Evolutionary conservation across 2,797 vertebrate genomes (phyloP).

Genomic region (Pelodytes ibericus): DNA sequence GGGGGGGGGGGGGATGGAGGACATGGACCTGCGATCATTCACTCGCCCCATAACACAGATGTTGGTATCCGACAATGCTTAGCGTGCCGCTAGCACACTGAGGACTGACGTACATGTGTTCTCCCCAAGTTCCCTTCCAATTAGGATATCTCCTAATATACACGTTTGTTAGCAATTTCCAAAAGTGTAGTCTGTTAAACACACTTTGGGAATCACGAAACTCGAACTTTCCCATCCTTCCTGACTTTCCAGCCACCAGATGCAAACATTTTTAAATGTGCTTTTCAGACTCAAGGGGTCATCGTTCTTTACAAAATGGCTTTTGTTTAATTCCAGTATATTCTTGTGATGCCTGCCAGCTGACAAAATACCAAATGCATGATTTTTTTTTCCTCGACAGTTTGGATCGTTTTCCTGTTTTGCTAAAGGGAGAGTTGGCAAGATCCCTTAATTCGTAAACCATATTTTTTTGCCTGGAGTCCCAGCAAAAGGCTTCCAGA

Average conservation of each 20-base stretch:
- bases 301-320: conserved; percentile 39
- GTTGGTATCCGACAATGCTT: too few species aligned
- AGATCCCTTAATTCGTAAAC: conserved; percentile 45
- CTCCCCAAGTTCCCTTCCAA: too few species aligned
- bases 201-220: background rate
- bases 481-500: conserved; percentile 30
- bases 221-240: background rate
- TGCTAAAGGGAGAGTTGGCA: conserved; percentile 49
- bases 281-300: conserved; percentile 49
- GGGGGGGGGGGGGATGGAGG: too few species aligned
- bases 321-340: conserved; percentile 37
- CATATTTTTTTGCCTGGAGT: conserved; percentile 53
- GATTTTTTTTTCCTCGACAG: conserved; percentile 56
- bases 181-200: background rate
- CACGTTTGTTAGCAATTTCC: too few species aligned
- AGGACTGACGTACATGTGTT: too few species aligned
- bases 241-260: background rate
- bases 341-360: conserved; percentile 41
- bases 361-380: conserved; percentile 48
- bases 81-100: too few species aligned
- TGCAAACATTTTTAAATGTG: conserved; percentile 6
- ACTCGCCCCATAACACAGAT: too few species aligned
- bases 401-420: conserved; percentile 54
- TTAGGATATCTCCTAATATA: too few species aligned
- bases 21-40: too few species aligned